A percentile compares a stretch with the other conserved stretches of the same genome.
Evolutionary conservation across 2,797 vertebrate genomes (phyloP).

Genomic region (Esox masquinongy): DNA sequence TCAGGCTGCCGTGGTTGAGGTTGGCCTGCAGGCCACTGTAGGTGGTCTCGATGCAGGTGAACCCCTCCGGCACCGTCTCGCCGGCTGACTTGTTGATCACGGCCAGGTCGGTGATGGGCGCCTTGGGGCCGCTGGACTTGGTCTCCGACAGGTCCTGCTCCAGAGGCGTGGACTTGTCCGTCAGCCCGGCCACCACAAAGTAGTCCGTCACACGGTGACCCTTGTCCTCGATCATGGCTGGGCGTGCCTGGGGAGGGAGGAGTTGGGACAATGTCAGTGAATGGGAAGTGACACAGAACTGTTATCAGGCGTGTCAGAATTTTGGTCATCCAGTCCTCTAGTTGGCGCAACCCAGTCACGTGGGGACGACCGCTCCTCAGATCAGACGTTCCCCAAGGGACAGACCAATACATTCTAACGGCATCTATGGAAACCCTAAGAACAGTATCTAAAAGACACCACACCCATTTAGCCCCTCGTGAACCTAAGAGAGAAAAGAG

Average conservation of each 20-base stretch:
- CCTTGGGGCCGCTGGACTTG: constrained; percentile 89
- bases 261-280: neutral
- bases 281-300: neutral
- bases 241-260: constrained; percentile 58
- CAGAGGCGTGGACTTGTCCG: constrained; percentile 86
- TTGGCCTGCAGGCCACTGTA: constrained; percentile 91
- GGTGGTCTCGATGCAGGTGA: constrained; percentile 93
- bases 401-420: neutral
- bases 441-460: constrained; percentile 37
- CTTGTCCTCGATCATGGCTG: constrained; percentile 96
- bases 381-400: neutral
- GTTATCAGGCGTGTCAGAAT: neutral
- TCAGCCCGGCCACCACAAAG: constrained; percentile 97
- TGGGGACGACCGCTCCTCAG: neutral
- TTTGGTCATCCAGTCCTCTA: neutral
- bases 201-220: constrained; percentile 96
- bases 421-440: constrained; percentile 53
- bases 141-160: constrained; percentile 93
- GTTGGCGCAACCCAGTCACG: neutral
- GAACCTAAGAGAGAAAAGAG: constrained; percentile 36
- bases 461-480: constrained; percentile 31
- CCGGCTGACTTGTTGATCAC: constrained; percentile 93
- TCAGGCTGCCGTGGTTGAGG: constrained; percentile 95
- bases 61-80: constrained; percentile 93
- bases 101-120: constrained; percentile 92